A percentile compares a stretch with the other conserved stretches of the same genome.
Conservation (phyloP, 2,113 vertebrate species). For the Lamprotornis superbus region DNA sequence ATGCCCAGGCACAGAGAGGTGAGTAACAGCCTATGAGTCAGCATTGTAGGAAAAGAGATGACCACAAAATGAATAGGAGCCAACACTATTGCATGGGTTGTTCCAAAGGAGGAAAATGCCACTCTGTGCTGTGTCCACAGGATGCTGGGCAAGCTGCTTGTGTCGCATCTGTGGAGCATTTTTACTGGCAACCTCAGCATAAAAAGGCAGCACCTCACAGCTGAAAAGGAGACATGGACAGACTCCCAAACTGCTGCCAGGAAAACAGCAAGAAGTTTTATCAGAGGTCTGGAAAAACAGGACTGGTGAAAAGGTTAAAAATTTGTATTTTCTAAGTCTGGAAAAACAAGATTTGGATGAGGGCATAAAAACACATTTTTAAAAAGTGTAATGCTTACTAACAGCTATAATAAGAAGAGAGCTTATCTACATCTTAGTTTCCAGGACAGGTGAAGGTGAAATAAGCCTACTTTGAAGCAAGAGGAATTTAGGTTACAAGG, state of each 20-base stretch:
- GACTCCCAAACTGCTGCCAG: neutral
- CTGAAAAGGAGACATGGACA: neutral
- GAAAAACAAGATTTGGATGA: neutral
- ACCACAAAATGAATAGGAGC: neutral
- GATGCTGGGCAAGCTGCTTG: neutral
- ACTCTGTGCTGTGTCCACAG: neutral
- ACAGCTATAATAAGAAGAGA: neutral
- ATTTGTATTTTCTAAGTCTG: neutral
- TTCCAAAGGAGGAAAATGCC: neutral
- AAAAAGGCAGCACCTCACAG: neutral
- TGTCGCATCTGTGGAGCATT: rapidly evolving
- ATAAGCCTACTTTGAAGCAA: neutral
- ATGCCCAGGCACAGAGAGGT: neutral
- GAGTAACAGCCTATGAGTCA: neutral
- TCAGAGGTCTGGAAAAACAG: neutral
- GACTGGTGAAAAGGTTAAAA: neutral
- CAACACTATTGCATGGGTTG: neutral
- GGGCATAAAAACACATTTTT: neutral
- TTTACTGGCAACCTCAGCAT: neutral
- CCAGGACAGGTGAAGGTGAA: neutral
- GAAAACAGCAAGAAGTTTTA: neutral
- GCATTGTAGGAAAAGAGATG: neutral
- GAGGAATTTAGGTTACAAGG: neutral
- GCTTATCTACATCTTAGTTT: neutral
- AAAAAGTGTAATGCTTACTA: neutral